Conservation (phyloP, 2,888 invertebrate genomes). For the Heliothis peltigera region DNA sequence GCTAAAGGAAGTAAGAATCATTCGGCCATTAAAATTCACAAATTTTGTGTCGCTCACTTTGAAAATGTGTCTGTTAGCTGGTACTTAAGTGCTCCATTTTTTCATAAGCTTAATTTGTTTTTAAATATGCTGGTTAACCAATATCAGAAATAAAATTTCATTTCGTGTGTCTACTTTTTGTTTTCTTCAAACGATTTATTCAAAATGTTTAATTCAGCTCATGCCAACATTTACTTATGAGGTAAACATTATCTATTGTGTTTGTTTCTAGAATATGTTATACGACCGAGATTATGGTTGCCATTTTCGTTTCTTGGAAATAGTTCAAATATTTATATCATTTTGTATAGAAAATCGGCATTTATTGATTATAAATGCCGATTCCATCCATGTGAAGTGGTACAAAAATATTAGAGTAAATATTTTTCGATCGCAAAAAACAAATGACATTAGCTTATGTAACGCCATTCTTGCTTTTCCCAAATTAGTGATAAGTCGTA, state of each 20-base stretch:
- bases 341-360: background rate
- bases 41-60: conserved; percentile 19
- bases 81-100: conserved; percentile 17
- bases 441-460: no score
- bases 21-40: conserved; percentile 36
- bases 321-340: conserved; percentile 3
- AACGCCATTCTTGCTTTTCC: no score
- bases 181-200: conserved; percentile 18
- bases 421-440: no score
- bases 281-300: conserved; percentile 12
- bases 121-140: conserved; percentile 11
- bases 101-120: conserved; percentile 30
- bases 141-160: conserved; percentile 6
- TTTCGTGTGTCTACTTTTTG: conserved; percentile 17
- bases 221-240: conserved; percentile 3
- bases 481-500: no score
- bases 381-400: no score
- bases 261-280: conserved; percentile 10
- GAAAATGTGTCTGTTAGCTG: conserved; percentile 26
- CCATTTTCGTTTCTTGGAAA: conserved; percentile 19
- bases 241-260: conserved; percentile 10
- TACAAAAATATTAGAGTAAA: no score
- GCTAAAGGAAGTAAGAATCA: conserved; percentile 39
- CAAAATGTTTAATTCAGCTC: conserved; percentile 11
- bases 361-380: background rate